Conservation (phyloP, 2,113 vertebrate species). For the Nyctibius bracteatus region DNA sequence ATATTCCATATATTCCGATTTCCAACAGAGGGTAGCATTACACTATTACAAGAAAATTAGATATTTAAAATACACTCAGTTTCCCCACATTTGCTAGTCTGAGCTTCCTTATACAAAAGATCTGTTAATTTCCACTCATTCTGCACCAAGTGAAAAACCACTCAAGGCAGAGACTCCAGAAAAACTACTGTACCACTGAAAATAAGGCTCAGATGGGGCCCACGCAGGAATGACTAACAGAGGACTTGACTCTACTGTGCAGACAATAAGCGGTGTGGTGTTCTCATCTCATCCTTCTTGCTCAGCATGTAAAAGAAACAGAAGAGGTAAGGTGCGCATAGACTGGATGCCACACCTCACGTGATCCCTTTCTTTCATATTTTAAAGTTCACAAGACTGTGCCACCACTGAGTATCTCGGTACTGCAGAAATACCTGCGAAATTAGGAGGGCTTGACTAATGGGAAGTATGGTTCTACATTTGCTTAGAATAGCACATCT, state of each 20-base stretch:
- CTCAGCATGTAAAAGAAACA: neutral
- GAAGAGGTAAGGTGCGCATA: neutral
- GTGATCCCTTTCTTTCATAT: neutral
- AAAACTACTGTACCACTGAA: neutral
- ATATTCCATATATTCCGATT: neutral
- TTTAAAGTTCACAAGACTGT: neutral
- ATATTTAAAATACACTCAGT: neutral
- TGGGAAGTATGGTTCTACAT: neutral
- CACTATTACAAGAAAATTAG: neutral
- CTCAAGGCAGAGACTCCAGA: neutral
- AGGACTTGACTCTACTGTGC: neutral
- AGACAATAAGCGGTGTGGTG: neutral
- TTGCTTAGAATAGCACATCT: neutral
- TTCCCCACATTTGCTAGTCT: neutral
- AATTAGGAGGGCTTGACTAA: neutral
- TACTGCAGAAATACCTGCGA: neutral
- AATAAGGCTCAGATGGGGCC: neutral
- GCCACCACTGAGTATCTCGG: neutral
- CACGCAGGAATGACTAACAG: neutral
- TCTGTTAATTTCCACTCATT: neutral
- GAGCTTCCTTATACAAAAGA: neutral
- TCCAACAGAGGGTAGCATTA: constrained; percentile 63
- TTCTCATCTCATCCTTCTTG: neutral
- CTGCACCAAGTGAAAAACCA: neutral
- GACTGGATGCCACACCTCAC: neutral